Percentiles rank a stretch among this genome's conserved stretches.
These are phyloP conservation scores for Sorex maritimensis DNA, from an alignment of 2,797 vertebrate species.

Conservation along the genomic window DNA sequence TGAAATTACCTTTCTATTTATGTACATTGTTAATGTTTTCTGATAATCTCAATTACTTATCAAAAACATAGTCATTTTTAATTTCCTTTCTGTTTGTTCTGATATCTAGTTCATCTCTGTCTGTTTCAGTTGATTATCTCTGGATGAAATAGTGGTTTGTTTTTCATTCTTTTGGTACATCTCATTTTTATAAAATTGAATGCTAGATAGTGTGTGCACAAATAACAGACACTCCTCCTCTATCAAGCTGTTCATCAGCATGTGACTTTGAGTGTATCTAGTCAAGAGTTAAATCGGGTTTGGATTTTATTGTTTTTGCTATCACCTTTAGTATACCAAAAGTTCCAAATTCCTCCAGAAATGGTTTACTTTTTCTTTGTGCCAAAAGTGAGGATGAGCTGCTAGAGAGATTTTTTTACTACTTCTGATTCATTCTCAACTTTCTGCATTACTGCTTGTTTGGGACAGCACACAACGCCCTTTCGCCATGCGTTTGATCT, in stretches of 20 bases:
- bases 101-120: constrained; percentile 25
- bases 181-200: constrained; percentile 48
- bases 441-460: not conserved
- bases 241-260: not conserved
- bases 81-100: not conserved
- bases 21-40: constrained; percentile 48
- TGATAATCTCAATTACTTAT: not conserved
- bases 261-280: constrained; percentile 29
- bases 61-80: constrained; percentile 31
- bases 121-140: constrained; percentile 32
- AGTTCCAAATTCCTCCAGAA: constrained; percentile 17
- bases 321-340: constrained; percentile 1
- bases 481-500: not conserved
- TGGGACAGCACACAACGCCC: constrained; percentile 1
- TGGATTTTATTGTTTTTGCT: constrained; percentile 56
- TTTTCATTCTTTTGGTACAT: not conserved
- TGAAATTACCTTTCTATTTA: not conserved
- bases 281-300: not conserved
- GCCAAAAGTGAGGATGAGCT: not conserved
- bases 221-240: not conserved
- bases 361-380: not conserved
- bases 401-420: not conserved
- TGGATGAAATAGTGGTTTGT: constrained; percentile 32
- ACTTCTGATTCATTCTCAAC: not conserved
- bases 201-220: not conserved